Conservation (phyloP, 2,888 invertebrate species). For the Eugnorisma glareosa region DNA sequence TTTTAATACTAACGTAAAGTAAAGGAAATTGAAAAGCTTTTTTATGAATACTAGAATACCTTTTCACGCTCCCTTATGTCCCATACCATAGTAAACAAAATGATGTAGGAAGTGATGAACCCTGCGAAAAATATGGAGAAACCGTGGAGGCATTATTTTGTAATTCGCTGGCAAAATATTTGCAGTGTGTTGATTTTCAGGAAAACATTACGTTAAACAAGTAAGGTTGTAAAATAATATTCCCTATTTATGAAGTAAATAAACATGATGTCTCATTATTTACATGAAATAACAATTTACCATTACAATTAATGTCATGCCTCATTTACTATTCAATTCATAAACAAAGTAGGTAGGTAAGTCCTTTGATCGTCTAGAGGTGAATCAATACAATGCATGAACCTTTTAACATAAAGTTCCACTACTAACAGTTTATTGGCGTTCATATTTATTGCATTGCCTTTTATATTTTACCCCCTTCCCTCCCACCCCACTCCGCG, state of each 20-base stretch:
- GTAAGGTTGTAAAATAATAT: not conserved
- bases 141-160: not conserved
- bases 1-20: not conserved
- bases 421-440: conserved; percentile 17
- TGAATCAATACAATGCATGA: conserved; percentile 39
- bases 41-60: not conserved
- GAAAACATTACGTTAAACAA: not conserved
- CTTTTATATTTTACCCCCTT: conserved; percentile 47
- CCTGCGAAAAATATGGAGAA: not conserved
- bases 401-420: conserved; percentile 17
- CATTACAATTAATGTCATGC: conserved; percentile 17
- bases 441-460: conserved; percentile 48
- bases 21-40: not conserved
- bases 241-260: not conserved
- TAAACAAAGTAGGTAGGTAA: conserved; percentile 43
- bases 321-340: conserved; percentile 48
- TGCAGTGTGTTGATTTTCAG: conserved; percentile 1
- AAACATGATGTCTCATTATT: conserved; percentile 13
- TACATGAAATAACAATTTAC: conserved; percentile 14
- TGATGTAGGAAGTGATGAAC: not conserved
- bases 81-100: not conserved
- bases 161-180: conserved; percentile 2
- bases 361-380: conserved; percentile 37
- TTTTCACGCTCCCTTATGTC: too few relatives aligned
- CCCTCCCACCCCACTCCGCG: conserved; percentile 62